phyloP scores from a whole-genome alignment of 2,888 invertebrate genomes.

The Laspeyria flexula region DNA sequence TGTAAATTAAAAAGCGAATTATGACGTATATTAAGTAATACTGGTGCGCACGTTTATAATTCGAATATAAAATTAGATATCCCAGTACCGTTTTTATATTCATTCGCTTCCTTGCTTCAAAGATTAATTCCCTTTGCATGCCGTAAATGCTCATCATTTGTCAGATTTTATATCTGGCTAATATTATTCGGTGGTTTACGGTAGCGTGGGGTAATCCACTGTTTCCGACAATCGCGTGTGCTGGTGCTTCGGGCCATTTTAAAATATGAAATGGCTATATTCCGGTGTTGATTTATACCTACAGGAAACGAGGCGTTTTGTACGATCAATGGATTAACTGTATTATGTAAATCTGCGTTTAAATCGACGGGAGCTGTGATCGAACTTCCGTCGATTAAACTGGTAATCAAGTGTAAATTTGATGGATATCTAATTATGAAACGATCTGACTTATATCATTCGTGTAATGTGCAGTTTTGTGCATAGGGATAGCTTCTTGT shows the following conservation, averaged over 20 bases:
- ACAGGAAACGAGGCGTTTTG: constrained; percentile 60
- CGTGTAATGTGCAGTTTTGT: constrained; percentile 22
- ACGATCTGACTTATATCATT: constrained; percentile 33
- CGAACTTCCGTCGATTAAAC: constrained; percentile 61
- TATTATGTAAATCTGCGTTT: constrained; percentile 38
- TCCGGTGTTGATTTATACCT: constrained; percentile 53
- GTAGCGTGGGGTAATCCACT: constrained; percentile 48
- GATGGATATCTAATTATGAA: constrained; percentile 40
- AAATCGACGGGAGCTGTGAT: constrained; percentile 47
- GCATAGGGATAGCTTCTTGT: constrained; percentile 6
- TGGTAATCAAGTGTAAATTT: constrained; percentile 26
- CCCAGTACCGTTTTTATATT: too few species aligned
- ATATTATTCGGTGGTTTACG: constrained; percentile 30
- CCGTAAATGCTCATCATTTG: constrained; percentile 20
- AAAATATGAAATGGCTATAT: constrained; percentile 57
- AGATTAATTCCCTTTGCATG: constrained; percentile 12
- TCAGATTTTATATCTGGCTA: constrained; percentile 28
- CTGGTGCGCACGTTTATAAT: too few species aligned
- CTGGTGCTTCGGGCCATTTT: constrained; percentile 51
- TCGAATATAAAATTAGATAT: too few species aligned
- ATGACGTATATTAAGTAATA: too few species aligned
- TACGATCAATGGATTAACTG: constrained; percentile 54
- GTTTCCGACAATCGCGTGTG: constrained; percentile 68
- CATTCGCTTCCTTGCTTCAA: constrained; percentile 1
- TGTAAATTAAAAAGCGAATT: too few species aligned